Evolutionary conservation across 2,888 invertebrate species (phyloP).

Genomic region (Mythimna loreyi): DNA sequence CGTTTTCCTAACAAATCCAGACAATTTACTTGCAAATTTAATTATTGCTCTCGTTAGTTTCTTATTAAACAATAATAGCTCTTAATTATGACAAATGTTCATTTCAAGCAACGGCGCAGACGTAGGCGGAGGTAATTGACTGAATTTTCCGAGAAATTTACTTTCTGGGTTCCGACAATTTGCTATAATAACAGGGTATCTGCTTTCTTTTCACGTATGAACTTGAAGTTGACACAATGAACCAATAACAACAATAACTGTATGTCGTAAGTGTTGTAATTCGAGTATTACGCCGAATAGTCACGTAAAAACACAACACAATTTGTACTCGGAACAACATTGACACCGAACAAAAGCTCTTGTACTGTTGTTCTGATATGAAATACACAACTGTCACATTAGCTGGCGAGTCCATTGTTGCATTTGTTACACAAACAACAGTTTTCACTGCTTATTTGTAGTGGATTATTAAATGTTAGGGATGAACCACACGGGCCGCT

Average conservation of each 20-base stretch:
- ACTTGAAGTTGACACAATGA: constrained; percentile 40
- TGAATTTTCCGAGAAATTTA: constrained; percentile 35
- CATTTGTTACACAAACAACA: constrained; percentile 37
- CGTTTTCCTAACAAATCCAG: constrained; percentile 24
- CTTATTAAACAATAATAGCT: constrained; percentile 39
- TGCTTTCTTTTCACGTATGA: constrained; percentile 35
- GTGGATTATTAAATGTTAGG: constrained; percentile 38
- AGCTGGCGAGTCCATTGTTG: constrained; percentile 44
- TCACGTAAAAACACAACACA: constrained; percentile 47
- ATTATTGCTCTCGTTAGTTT: constrained; percentile 23
- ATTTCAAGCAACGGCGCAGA: not conserved
- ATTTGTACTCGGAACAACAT: constrained; percentile 37
- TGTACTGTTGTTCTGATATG: constrained; percentile 45
- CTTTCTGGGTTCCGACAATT: constrained; percentile 17
- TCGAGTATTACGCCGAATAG: constrained; percentile 23
- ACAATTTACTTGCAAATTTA: constrained; percentile 37
- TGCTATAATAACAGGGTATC: constrained; percentile 6
- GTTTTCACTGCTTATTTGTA: constrained; percentile 38
- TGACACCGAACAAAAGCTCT: constrained; percentile 29
- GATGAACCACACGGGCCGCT: not conserved
- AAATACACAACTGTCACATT: constrained; percentile 49
- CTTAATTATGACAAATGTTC: constrained; percentile 51
- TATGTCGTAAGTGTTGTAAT: constrained; percentile 23
- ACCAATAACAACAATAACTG: constrained; percentile 26
- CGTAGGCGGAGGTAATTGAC: constrained; percentile 31